Conservation (phyloP, 37 sponge, comb jelly and placozoan species). For the Haliclona indistincta region DNA sequence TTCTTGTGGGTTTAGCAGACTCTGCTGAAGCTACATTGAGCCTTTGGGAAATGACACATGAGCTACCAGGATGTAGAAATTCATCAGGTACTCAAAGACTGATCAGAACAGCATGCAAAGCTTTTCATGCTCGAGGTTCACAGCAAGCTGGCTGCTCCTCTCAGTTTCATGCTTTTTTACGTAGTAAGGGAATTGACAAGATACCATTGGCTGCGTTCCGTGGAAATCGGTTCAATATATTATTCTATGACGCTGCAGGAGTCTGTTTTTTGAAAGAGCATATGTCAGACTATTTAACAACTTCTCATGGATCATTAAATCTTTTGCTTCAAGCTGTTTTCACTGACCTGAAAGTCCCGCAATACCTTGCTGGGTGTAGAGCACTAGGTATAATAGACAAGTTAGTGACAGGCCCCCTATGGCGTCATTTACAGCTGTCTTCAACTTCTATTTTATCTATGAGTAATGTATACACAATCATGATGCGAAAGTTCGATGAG, state of each 20-base stretch:
- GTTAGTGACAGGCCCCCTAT: slow-evolving; percentile 28
- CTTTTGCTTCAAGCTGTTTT: slow-evolving; percentile 28
- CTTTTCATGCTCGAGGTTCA: slow-evolving; percentile 7
- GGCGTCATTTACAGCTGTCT: slow-evolving; percentile 14
- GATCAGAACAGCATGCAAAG: slow-evolving; percentile 18
- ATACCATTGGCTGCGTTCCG: slow-evolving; percentile 27
- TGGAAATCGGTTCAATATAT: slow-evolving; percentile 40
- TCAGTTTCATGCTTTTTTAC: background rate
- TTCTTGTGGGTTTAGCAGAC: slow-evolving; percentile 39
- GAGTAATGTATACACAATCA: slow-evolving; percentile 4
- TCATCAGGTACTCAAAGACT: slow-evolving; percentile 18
- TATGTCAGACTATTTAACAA: slow-evolving; percentile 16
- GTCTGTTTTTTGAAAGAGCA: slow-evolving; percentile 24
- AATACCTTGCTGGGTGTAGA: slow-evolving; percentile 15
- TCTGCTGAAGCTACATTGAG: slow-evolving; percentile 12
- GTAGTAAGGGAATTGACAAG: slow-evolving; percentile 2
- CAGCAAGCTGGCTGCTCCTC: background rate
- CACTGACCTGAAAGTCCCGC: slow-evolving; percentile 1
- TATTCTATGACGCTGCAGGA: slow-evolving; percentile 47
- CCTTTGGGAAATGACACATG: slow-evolving; percentile 7
- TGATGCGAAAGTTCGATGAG: slow-evolving; percentile 14
- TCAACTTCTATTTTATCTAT: slow-evolving; percentile 17
- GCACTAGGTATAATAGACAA: slow-evolving; percentile 39
- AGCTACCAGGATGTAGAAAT: background rate
- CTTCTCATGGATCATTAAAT: slow-evolving; percentile 23